Evolutionary conservation across 2,797 vertebrate genomes (phyloP), one percentile per base, ranked within the genome.

Genomic region (Chelmon rostratus): DNA sequence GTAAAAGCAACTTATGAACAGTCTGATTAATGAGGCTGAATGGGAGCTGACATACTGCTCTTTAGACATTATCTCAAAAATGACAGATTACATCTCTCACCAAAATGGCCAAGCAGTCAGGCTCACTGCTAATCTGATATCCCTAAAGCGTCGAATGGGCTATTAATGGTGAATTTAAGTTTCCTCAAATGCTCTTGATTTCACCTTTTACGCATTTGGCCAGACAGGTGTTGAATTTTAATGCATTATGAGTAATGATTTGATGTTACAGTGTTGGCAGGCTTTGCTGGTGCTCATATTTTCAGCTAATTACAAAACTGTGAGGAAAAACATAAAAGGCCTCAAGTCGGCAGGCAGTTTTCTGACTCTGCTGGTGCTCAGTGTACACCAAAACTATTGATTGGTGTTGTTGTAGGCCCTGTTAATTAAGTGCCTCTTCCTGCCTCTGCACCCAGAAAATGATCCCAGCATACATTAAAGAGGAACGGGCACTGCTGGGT

Each of bases 341-440:
- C 62, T 70, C 63, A 70, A 86, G 63, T 86, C 47, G 23, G 18
- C 64, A 12, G 72, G 69, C 75, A 61, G 77, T 64, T 84, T 67
- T 73, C 79, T 77, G 77, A 81, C 83, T 87, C 76, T 73, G 79
- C 87, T 78, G 82, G 58, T 73, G 68, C 78, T 72, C 37, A 12
- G 57, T 44, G 64, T 62, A 80, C 74, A 74, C 76, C 76, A 68
- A 78, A 89, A 76, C 88, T 81, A 78, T 91, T 83, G 90, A 93
- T 91, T 86, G 64, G 77, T 88, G 84, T 84, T 86, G 89, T 90
- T 86, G 76, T 82, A 57, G 61, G 13, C 68, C 53, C 69, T 82
- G 87, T 85, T 94, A 93, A 94, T 93, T 87, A 92, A 92, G 88
- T 86, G 83, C 86, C 83, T 73, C 62, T 69, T 73, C 81, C 83